These are phyloP conservation scores for Lordiphosa andalusiaca DNA, from an alignment of 2,888 invertebrate genomes.

Conservation along the genomic window DNA sequence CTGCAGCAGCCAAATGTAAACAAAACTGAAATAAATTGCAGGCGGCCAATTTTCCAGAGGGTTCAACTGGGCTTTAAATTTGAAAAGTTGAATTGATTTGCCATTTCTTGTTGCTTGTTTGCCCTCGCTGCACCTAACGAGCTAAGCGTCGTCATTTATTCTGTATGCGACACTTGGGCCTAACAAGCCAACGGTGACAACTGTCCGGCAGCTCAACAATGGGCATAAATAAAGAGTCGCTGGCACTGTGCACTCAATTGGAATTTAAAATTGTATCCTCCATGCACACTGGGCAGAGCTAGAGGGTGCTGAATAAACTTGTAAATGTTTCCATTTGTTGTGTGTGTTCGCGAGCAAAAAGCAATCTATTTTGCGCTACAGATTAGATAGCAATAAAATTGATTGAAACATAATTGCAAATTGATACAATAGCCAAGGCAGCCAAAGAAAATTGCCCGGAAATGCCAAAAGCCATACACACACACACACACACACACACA, in stretches of 20 bases:
- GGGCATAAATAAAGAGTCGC: conserved; percentile 45
- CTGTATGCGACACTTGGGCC: conserved; percentile 65
- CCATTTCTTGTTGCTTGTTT: conserved; percentile 50
- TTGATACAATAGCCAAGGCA: conserved; percentile 35
- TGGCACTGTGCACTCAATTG: conserved; percentile 32
- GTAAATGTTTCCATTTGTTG: conserved; percentile 3
- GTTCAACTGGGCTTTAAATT: conserved; percentile 6
- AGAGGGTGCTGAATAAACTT: not conserved
- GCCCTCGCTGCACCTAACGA: conserved; percentile 53
- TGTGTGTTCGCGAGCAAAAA: conserved; percentile 18
- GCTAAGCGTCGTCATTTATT: conserved; percentile 37
- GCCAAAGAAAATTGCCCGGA: conserved; percentile 33
- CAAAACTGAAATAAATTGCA: conserved; percentile 27
- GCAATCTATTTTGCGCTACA: conserved; percentile 39
- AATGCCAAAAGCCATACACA: conserved; percentile 35
- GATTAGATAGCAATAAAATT: conserved; percentile 42
- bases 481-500: conserved; percentile 7
- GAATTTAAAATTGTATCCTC: conserved; percentile 44
- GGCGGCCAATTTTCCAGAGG: too few species aligned
- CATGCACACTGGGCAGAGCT: not conserved
- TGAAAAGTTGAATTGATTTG: conserved; percentile 43
- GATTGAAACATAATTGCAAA: conserved; percentile 56
- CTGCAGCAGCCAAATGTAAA: conserved; percentile 7
- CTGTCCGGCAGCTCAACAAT: conserved; percentile 22
- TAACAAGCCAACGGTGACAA: conserved; percentile 67